Conservation (phyloP, 2,113 vertebrate genomes). For the Oxyura jamaicensis region DNA sequence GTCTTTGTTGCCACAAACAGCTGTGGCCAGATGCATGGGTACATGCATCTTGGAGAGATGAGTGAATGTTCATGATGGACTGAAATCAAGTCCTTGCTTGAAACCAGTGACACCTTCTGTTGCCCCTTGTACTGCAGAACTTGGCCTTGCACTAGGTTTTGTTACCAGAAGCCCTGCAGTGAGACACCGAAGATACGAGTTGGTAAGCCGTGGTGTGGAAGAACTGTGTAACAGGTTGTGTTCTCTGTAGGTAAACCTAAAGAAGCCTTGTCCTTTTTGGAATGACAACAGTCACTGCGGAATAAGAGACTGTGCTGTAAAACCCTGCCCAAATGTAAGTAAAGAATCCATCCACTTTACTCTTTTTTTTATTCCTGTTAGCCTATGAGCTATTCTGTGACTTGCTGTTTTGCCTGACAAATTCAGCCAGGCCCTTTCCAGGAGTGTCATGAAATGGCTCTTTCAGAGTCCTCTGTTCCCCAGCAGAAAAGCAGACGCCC, state of each 20-base stretch:
- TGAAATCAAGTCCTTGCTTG: background rate
- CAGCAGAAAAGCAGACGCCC: background rate
- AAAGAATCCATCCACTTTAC: background rate
- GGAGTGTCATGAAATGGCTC: background rate
- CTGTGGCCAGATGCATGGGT: too few relatives aligned
- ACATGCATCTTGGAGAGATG: background rate
- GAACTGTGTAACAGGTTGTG: background rate
- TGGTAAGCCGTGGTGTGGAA: background rate
- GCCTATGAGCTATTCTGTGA: fast-evolving
- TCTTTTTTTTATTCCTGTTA: background rate
- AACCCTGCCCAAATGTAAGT: conserved; percentile 89
- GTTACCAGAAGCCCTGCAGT: background rate
- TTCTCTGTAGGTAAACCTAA: conserved; percentile 86
- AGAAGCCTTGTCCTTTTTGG: conserved; percentile 94
- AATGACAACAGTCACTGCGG: conserved; percentile 85
- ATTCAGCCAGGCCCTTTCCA: background rate
- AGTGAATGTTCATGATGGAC: background rate
- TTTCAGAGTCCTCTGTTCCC: background rate
- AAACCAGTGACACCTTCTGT: background rate
- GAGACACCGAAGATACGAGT: fast-evolving
- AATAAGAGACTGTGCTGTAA: conserved; percentile 87
- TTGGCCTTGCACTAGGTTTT: background rate
- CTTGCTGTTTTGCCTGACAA: background rate
- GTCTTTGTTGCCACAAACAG: background rate
- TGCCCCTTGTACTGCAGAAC: background rate